Base-by-base conservation (phyloP, 1,140 invertebrate species). In the Anastatus disparis region DNA sequence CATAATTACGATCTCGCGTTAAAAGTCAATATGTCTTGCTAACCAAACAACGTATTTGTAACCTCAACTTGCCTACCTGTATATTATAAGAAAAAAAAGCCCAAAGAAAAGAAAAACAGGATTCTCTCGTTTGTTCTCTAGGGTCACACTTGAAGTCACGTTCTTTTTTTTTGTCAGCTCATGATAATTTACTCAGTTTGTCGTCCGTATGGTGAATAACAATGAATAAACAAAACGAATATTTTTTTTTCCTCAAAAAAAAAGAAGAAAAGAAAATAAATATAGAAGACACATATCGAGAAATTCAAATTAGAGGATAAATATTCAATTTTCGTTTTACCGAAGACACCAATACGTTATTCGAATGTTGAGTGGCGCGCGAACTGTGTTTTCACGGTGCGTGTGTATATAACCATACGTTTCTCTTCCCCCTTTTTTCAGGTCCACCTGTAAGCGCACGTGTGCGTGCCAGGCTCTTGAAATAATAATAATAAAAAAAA, bases 1-100 rank as follows among this genome's bases (percentile, higher is more conserved):
- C 73, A 72, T 63, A 69, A 56, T 65, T 44, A 67, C 74, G 73
- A 81, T 82, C 81, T 81, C 70, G 79, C 82, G 67, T 31, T 53
- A 44, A 29, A 29, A 17, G 35, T 53, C 67, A 69, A 69, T 62
- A 62, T 69, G 59, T 58, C 29, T 42, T 48, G 17, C 58, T 61
- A 62, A 29, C 38, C 67, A 61, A 69, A 69, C 67, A n/a, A 69
- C 46, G 55, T 22, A 59, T 52, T 68, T 61, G 42, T 68, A 52
- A n/a, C 26, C 62, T 64, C 10, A 22, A 10, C 55, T 27, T 29
- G 44, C 2, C 58, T 27, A 46, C 40, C 26, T 12, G 20, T 10
- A 7, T 15, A 29, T 46, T 61, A 46, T 40, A 10, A 58, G 40
- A 40, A 12, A 24, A 40, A 26, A 58, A 31, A 40, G n/a, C 15